Conservation (phyloP, 2,888 invertebrate species). For the Dascillus cervinus region DNA sequence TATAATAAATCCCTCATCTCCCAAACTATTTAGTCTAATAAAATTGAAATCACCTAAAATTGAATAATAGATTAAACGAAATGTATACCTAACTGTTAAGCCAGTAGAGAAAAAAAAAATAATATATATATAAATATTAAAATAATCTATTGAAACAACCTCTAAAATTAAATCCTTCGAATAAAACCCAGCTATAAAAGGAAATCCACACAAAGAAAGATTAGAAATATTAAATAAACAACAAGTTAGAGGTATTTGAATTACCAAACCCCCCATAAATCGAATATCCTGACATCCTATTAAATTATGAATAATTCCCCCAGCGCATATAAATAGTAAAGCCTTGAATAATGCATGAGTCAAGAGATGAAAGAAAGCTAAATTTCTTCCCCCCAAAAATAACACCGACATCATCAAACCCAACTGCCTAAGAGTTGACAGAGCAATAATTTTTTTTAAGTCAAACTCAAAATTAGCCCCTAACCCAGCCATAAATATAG, state of each 20-base stretch:
- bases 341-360: slow-evolving; percentile 72
- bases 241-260: slow-evolving; percentile 49
- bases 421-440: slow-evolving; percentile 68
- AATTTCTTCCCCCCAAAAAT: slow-evolving; percentile 40
- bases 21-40: slow-evolving; percentile 43
- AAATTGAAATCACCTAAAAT: slow-evolving; percentile 47
- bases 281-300: slow-evolving; percentile 62
- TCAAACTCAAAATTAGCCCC: slow-evolving; percentile 59
- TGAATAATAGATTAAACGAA: slow-evolving; percentile 51
- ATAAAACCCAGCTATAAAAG: slow-evolving; percentile 52
- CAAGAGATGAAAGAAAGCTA: slow-evolving; percentile 66
- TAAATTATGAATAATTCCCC: slow-evolving; percentile 59
- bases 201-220: slow-evolving; percentile 55
- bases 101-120: slow-evolving; percentile 51
- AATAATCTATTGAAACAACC: slow-evolving; percentile 44
- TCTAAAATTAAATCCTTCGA: slow-evolving; percentile 56
- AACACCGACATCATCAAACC: slow-evolving; percentile 59
- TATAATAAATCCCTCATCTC: slow-evolving; percentile 46
- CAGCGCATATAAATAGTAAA: slow-evolving; percentile 61
- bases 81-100: slow-evolving; percentile 50
- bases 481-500: slow-evolving; percentile 54
- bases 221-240: slow-evolving; percentile 57
- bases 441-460: slow-evolving; percentile 72
- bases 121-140: slow-evolving; percentile 49
- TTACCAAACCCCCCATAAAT: slow-evolving; percentile 46